These are phyloP conservation scores for Leptinotarsa haldemani DNA, from an alignment of 2,888 invertebrate genomes.

Conservation along the genomic window DNA sequence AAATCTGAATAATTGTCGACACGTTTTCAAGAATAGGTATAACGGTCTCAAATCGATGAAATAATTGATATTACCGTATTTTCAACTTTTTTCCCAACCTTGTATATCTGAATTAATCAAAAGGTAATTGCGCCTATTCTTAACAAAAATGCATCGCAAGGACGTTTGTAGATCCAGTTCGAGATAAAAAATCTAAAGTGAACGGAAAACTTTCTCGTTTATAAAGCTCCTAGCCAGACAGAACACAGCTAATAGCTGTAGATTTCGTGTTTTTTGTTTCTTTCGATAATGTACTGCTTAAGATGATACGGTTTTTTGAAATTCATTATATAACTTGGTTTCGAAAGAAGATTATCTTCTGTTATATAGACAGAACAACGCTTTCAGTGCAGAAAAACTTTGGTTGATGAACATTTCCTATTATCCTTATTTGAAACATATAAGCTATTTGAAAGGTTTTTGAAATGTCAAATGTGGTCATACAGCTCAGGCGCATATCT, in stretches of 20 bases:
- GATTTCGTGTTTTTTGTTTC: conserved; percentile 2
- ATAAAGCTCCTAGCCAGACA: conserved; percentile 28
- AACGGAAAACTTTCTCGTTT: conserved; percentile 54
- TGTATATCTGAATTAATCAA: conserved; percentile 10
- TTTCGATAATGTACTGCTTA: background rate
- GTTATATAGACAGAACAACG: background rate
- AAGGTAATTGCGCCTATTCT: conserved; percentile 15
- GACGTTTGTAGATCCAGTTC: conserved; percentile 58
- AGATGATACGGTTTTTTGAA: background rate
- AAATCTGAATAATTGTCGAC: background rate
- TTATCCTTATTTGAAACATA: no score
- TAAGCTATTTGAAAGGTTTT: no score
- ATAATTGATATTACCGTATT: background rate
- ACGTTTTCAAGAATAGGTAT: background rate
- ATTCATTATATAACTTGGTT: background rate
- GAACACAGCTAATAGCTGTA: conserved; percentile 30
- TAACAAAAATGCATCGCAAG: conserved; percentile 49
- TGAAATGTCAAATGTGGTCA: no score
- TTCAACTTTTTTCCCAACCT: background rate
- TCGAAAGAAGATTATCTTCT: background rate
- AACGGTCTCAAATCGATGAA: background rate
- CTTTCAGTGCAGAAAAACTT: no score
- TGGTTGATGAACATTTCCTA: no score
- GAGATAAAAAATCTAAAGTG: conserved; percentile 40
- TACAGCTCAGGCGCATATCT: no score